Conservation (phyloP, 2,888 invertebrate species). For the Ormyrus rosae region DNA sequence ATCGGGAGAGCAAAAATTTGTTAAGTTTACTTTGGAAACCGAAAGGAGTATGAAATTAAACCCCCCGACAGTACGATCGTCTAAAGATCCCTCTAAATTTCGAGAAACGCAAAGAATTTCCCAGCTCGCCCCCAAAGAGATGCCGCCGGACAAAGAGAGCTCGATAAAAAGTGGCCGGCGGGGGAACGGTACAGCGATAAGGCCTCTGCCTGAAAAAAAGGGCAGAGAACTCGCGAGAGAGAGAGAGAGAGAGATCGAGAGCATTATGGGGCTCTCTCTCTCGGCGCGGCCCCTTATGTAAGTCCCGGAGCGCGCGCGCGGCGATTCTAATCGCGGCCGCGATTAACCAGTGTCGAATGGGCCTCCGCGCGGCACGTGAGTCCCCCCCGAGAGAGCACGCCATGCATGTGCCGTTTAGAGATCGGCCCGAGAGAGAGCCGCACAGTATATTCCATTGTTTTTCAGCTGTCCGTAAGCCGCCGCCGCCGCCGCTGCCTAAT, state of each 20-base stretch:
- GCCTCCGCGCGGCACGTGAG: slow-evolving; percentile 18
- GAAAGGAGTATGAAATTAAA: too few relatives aligned
- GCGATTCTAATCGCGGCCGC: slow-evolving; percentile 46
- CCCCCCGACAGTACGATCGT: too few relatives aligned
- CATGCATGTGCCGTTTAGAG: slow-evolving; percentile 25
- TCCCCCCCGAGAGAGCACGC: too few relatives aligned
- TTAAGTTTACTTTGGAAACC: too few relatives aligned
- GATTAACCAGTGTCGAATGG: slow-evolving; percentile 53
- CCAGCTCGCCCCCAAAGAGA: background rate
- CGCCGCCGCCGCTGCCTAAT: slow-evolving; percentile 20
- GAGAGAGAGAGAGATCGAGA: slow-evolving; percentile 27
- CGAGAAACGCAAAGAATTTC: too few relatives aligned
- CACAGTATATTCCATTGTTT: slow-evolving; percentile 47
- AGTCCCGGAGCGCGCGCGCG: background rate
- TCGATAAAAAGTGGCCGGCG: background rate
- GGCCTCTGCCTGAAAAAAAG: background rate
- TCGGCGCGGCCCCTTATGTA: slow-evolving; percentile 13
- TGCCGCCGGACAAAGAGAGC: background rate
- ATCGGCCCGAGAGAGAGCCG: background rate
- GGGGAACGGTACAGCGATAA: slow-evolving; percentile 40
- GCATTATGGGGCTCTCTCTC: slow-evolving; percentile 23
- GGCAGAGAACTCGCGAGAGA: slow-evolving; percentile 22
- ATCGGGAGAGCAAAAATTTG: too few relatives aligned
- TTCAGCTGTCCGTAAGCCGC: slow-evolving; percentile 29
- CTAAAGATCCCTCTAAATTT: too few relatives aligned